These are phyloP conservation scores for Aphelenchoides besseyi DNA, from an alignment of 1,140 invertebrate genomes.

Conservation along the genomic window DNA sequence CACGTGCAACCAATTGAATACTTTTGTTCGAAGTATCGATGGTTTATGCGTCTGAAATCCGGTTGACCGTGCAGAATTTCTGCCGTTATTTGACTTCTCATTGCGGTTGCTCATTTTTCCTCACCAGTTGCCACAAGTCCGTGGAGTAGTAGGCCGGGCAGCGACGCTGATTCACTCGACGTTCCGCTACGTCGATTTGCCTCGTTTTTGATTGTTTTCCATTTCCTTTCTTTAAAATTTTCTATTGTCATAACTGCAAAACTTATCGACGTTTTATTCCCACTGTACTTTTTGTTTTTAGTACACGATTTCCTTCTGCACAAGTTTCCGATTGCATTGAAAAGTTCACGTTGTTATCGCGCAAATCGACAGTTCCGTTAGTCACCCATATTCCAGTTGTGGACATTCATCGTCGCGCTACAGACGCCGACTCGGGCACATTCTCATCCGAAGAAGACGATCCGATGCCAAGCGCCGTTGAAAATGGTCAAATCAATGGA, in stretches of 20 bases:
- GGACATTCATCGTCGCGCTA: not conserved
- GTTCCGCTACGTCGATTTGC: constrained; percentile 1
- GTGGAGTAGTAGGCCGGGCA: not conserved
- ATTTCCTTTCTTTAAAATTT: constrained; percentile 1
- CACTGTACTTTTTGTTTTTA: constrained; percentile 4
- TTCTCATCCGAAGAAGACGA: constrained; percentile 21
- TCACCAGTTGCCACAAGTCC: not conserved
- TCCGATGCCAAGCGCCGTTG: not conserved
- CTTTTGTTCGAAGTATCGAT: too few relatives aligned
- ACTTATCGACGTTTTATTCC: too few relatives aligned
- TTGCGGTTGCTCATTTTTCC: not conserved
- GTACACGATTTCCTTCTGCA: constrained; percentile 8
- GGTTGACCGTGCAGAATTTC: not conserved
- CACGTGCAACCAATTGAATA: too few relatives aligned
- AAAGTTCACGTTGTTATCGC: constrained; percentile 7
- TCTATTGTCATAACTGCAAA: not conserved
- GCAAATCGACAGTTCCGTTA: not conserved
- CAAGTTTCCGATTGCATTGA: constrained; percentile 4
- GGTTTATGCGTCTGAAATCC: not conserved
- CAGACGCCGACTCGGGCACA: constrained; percentile 18
- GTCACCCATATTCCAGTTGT: not conserved
- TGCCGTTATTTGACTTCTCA: not conserved
- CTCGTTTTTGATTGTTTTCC: not conserved
- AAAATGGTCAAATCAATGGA: not conserved
- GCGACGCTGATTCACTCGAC: not conserved